These are phyloP conservation scores for Cololabis saira DNA, from an alignment of 2,113 vertebrate species.

Conservation along the genomic window DNA sequence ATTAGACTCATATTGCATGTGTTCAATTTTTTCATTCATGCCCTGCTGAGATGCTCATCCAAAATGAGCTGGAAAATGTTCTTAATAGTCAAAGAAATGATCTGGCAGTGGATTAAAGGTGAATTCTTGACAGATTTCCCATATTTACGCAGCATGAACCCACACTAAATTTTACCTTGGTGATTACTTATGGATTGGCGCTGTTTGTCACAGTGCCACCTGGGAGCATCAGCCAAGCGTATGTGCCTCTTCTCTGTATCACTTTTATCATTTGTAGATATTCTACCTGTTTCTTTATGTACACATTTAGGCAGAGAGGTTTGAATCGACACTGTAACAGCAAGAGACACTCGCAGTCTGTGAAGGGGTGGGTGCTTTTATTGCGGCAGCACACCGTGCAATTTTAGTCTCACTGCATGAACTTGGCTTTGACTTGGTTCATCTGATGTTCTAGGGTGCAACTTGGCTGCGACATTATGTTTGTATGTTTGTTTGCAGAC, in stretches of 20 bases:
- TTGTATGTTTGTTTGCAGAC: no score
- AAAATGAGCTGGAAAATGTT: conserved; percentile 39
- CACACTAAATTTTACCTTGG: conserved; percentile 46
- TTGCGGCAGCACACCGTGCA: no score
- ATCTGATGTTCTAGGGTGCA: no score
- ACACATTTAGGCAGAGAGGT: no score
- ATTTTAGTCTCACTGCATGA: no score
- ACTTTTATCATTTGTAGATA: conserved; percentile 31
- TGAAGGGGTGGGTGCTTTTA: no score
- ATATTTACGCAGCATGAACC: conserved; percentile 36
- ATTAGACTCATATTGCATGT: conserved; percentile 29
- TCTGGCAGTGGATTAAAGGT: conserved; percentile 57
- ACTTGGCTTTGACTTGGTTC: no score
- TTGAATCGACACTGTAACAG: no score
- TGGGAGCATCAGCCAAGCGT: conserved; percentile 16
- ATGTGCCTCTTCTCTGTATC: conserved; percentile 1
- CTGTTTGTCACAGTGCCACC: conserved; percentile 25
- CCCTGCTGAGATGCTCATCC: conserved; percentile 42
- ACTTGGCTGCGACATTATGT: no score
- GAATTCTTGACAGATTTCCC: conserved; percentile 45
- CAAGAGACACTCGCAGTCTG: no score
- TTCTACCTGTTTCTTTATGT: neutral
- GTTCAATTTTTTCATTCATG: conserved; percentile 43
- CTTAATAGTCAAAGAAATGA: conserved; percentile 46
- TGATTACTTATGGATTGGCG: conserved; percentile 27